Evolutionary conservation across 2,888 invertebrate genomes (phyloP).

Genomic region (Eilema sororculum): DNA sequence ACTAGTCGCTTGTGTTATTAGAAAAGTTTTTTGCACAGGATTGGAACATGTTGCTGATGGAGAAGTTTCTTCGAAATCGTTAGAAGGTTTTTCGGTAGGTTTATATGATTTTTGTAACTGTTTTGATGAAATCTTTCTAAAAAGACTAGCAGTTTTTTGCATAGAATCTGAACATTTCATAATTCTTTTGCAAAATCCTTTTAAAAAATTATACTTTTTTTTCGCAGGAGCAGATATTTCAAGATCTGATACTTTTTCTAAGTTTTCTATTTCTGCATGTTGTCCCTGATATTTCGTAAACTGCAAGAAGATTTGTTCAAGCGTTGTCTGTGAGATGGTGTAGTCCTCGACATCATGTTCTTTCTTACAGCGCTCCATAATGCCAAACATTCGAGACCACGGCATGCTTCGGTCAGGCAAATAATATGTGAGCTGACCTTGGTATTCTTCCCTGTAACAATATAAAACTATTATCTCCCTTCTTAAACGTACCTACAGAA

Average conservation of each 20-base stretch:
- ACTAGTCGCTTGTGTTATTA: not conserved
- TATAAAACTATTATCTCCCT: not conserved
- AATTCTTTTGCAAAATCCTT: not conserved
- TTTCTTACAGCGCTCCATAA: conserved; percentile 88
- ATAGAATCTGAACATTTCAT: not conserved
- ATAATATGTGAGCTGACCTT: conserved; percentile 91
- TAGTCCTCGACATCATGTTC: conserved; percentile 91
- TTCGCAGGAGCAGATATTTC: not conserved
- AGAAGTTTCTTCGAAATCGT: not conserved
- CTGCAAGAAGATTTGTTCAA: conserved; percentile 92
- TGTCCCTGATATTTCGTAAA: conserved; percentile 87
- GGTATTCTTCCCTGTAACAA: conserved; percentile 88
- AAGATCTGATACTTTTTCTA: not conserved
- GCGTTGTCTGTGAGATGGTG: conserved; percentile 92
- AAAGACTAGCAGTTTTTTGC: not conserved
- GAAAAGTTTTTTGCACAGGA: not conserved
- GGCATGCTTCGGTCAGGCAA: conserved; percentile 86
- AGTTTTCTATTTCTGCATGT: not conserved
- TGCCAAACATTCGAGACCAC: conserved; percentile 91
- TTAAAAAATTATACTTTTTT: not conserved
- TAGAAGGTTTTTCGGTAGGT: not conserved
- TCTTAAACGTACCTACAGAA: too few species aligned
- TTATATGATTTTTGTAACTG: not conserved
- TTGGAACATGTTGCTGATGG: not conserved
- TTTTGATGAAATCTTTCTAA: not conserved